A percentile compares a stretch with the other conserved stretches of the same genome.
phyloP scores from a whole-genome alignment of 1,140 invertebrate species.

The Pseudomyrmex flavicornis region DNA sequence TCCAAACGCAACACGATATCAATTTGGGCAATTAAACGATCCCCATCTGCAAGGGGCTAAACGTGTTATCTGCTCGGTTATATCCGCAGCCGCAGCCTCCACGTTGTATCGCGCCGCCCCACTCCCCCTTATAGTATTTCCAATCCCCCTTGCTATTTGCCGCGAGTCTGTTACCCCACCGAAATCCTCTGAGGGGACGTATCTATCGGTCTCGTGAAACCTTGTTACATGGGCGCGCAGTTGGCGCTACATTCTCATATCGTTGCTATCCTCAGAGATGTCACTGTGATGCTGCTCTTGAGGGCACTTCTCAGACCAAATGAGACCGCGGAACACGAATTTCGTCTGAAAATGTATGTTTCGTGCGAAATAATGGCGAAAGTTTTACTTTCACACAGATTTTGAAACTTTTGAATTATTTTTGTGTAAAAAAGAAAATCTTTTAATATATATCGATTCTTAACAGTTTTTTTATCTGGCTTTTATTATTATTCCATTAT shows the following conservation, averaged over 20 bases:
- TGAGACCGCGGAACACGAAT: constrained; percentile 59
- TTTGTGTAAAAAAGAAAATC: not conserved
- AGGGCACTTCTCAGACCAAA: constrained; percentile 40
- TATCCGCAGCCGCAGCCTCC: constrained; percentile 67
- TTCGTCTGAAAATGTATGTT: not conserved
- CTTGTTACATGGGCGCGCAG: constrained; percentile 75
- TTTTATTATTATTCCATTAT: not conserved
- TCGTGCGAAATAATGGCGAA: not conserved
- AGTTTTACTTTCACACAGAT: not conserved
- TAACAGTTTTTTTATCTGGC: constrained; percentile 7
- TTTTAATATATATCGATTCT: not conserved
- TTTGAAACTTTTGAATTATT: not conserved
- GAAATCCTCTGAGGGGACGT: constrained; percentile 67
- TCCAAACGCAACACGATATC: constrained; percentile 70
- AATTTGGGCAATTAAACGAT: constrained; percentile 82
- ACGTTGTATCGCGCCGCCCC: constrained; percentile 12
- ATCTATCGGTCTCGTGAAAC: constrained; percentile 75
- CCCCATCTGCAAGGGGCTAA: constrained; percentile 75
- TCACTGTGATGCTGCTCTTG: constrained; percentile 25
- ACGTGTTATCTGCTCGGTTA: constrained; percentile 79
- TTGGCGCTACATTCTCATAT: constrained; percentile 80
- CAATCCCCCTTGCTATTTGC: constrained; percentile 40
- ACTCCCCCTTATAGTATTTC: too few species aligned
- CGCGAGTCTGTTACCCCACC: constrained; percentile 58
- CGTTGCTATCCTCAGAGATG: constrained; percentile 46